phyloP scores from a whole-genome alignment of 2,797 vertebrate genomes.

The Carduelis carduelis region DNA sequence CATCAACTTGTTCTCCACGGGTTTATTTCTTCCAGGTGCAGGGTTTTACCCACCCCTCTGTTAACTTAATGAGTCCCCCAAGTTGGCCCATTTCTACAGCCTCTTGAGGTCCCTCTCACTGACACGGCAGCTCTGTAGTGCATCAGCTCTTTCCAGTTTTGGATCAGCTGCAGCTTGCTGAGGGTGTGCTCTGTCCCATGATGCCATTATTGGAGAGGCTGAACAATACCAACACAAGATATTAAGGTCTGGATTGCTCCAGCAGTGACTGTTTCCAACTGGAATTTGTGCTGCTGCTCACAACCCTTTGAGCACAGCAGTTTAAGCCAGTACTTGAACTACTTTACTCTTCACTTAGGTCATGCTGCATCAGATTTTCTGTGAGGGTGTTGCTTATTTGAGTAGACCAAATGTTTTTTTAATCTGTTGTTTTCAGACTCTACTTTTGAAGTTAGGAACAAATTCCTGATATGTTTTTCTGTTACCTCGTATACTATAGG shows the following conservation, averaged over 20 bases:
- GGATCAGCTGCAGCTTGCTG: background rate
- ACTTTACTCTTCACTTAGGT: background rate
- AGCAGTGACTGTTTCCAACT: background rate
- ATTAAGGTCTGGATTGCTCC: background rate
- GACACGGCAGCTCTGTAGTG: background rate
- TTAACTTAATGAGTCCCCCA: background rate
- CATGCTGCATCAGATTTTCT: background rate
- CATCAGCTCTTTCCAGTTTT: background rate
- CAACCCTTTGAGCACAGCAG: background rate
- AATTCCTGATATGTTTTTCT: background rate
- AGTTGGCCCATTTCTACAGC: background rate
- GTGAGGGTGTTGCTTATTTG: background rate
- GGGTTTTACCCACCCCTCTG: background rate
- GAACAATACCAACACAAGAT: background rate
- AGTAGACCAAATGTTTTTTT: background rate
- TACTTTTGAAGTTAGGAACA: background rate
- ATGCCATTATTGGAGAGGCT: background rate
- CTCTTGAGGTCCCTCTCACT: background rate
- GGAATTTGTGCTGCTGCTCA: background rate
- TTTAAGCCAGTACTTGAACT: background rate
- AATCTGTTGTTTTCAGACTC: background rate
- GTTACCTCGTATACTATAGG: background rate
- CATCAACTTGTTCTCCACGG: accelerated
- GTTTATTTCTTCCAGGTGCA: background rate
- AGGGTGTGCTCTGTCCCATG: background rate